Evolutionary conservation across 2,888 invertebrate genomes (phyloP), one percentile per base, ranked within the genome.

Genomic region (Augiades crinisus): DNA sequence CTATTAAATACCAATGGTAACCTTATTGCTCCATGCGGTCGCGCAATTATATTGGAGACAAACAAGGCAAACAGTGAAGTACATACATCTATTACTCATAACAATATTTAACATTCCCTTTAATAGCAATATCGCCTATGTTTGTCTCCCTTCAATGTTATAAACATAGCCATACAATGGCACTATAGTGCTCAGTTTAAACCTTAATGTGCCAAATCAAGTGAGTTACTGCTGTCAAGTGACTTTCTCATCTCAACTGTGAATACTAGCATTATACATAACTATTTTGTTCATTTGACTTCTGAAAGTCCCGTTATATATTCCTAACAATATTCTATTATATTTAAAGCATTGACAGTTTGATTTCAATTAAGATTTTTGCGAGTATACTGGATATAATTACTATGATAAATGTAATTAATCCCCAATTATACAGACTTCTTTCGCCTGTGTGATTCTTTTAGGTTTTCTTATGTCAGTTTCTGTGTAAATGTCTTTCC

Each of bases 131-230:
- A 51, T 51, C 58, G 55, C 58, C 57, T 21, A 54, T 33, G 33
- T 40, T 47, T 49, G 41, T 34, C 33, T 33, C 33, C 21, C 5
- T 33, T 56, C 19, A 19, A 41, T 31, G 33, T 31, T 53, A 44
- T 50, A 40, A 40, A 51, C n/a, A 38, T 38, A 33, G 47, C 51
- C 52, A 53, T 53, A n/a, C 34, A 46, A 51, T 44, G 16, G 38
- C 36, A 37, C 60, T 60, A 60, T 47, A 38, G 58, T 59, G 59
- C 60, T 51, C 37, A 12, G 5, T 49, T 52, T 51, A 34, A 47
- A 53, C 51, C 34, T 41, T 49, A 54, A 44, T 43, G 58, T 60
- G 60, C 56, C 36, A 43, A 53, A 44, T 55, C 56, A 58, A 62
- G 49, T 49, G 49, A 49, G 12, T 33, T 49, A 34, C 49, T 58